Conservation (phyloP, 2,797 vertebrate species). For the Poeciliopsis infans region DNA sequence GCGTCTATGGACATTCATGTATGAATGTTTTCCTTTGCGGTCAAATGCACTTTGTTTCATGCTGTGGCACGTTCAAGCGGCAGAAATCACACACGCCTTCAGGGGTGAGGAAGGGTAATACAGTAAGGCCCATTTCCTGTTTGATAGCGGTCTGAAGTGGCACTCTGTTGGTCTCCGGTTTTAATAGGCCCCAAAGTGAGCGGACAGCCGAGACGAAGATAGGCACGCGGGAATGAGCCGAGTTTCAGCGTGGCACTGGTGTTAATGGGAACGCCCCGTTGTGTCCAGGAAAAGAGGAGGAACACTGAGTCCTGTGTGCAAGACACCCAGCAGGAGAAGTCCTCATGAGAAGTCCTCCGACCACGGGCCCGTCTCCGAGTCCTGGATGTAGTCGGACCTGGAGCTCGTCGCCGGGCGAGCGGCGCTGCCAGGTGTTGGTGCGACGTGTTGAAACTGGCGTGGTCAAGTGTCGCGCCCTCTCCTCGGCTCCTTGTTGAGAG, state of each 20-base stretch:
- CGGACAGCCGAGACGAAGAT: constrained; percentile 49
- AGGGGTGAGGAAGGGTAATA: constrained; percentile 45
- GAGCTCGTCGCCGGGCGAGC: constrained; percentile 31
- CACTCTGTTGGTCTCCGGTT: constrained; percentile 64
- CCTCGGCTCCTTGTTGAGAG: constrained; percentile 54
- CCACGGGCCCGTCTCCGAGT: constrained; percentile 29
- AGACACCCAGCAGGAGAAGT: constrained; percentile 44
- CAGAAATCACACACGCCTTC: constrained; percentile 38
- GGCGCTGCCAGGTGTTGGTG: constrained; percentile 35
- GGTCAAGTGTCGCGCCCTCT: constrained; percentile 45
- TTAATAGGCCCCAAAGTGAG: constrained; percentile 68
- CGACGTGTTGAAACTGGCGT: constrained; percentile 75
- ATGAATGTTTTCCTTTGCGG: constrained; percentile 64
- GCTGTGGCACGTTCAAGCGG: constrained; percentile 64
- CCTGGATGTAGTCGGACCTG: constrained; percentile 30
- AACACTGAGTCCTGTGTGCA: constrained; percentile 77
- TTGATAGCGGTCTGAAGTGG: constrained; percentile 63
- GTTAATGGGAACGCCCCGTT: constrained; percentile 72
- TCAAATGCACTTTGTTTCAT: constrained; percentile 73
- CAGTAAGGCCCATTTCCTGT: constrained; percentile 66
- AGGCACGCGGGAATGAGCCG: constrained; percentile 24
- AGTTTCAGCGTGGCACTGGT: constrained; percentile 70
- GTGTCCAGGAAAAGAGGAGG: constrained; percentile 44
- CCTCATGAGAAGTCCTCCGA: constrained; percentile 44
- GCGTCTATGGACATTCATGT: constrained; percentile 15